Conservation (phyloP, 2,113 vertebrate genomes). For the Rhinoderma darwinii region DNA sequence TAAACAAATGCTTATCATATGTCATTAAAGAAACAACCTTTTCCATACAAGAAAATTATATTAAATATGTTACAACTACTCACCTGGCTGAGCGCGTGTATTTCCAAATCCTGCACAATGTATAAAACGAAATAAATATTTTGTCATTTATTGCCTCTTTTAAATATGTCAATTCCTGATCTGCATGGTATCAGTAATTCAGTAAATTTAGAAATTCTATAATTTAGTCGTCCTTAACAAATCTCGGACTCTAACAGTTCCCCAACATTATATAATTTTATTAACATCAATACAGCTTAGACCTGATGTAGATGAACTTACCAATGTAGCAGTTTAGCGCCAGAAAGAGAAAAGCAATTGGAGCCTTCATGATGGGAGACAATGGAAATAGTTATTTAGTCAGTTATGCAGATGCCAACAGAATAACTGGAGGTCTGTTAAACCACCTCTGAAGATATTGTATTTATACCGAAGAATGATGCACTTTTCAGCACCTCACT, state of each 20-base stretch:
- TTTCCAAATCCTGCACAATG: neutral
- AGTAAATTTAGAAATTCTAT: neutral
- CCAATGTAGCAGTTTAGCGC: conserved; percentile 14
- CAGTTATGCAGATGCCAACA: neutral
- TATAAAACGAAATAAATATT: neutral
- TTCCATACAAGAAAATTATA: neutral
- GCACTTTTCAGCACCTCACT: neutral
- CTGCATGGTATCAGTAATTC: neutral
- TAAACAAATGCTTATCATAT: neutral
- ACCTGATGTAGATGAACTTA: neutral
- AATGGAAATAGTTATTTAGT: neutral
- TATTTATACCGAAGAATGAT: conserved; percentile 25
- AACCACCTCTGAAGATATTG: neutral
- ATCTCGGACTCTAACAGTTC: too few relatives aligned
- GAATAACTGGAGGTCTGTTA: neutral
- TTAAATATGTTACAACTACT: neutral
- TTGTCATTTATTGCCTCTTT: neutral
- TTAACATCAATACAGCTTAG: too few relatives aligned
- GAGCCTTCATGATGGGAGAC: conserved; percentile 12
- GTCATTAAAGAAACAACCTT: neutral
- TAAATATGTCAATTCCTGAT: neutral
- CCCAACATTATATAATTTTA: too few relatives aligned
- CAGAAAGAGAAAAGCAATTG: conserved; percentile 15
- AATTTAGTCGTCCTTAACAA: too few relatives aligned
- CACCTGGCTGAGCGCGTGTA: neutral